Conservation (phyloP, 2,113 vertebrate species). For the Oncorhynchus mykiss region DNA sequence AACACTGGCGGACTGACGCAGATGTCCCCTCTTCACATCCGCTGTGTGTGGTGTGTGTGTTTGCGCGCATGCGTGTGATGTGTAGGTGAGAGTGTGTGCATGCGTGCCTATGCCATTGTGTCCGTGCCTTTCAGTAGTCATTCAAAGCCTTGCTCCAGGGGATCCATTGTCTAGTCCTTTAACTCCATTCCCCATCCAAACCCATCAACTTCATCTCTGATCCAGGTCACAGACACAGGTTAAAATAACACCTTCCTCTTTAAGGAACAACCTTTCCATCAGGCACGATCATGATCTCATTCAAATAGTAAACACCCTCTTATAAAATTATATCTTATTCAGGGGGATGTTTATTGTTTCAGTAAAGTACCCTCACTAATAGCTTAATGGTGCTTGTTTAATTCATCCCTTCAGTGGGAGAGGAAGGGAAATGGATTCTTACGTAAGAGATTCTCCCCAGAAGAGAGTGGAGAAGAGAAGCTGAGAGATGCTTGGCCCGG, state of each 20-base stretch:
- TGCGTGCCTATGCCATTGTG: background rate
- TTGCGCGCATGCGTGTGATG: background rate
- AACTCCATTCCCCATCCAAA: background rate
- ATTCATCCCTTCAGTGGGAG: background rate
- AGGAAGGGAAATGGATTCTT: background rate
- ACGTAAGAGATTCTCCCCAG: background rate
- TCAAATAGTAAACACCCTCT: background rate
- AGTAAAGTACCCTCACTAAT: background rate
- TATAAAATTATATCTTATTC: background rate
- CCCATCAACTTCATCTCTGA: background rate
- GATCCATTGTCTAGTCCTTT: too few relatives aligned
- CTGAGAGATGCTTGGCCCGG: background rate
- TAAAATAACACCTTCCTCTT: background rate
- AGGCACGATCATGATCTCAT: background rate
- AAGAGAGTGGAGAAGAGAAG: background rate
- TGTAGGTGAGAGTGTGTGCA: background rate
- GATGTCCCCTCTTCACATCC: background rate
- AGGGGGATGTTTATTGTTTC: background rate
- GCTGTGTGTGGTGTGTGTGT: background rate
- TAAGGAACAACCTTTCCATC: background rate
- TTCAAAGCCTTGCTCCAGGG: background rate
- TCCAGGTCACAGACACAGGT: background rate
- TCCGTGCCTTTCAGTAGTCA: background rate
- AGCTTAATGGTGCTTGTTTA: background rate
- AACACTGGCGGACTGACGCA: background rate